phyloP scores from a whole-genome alignment of 92 coral and sea anemone species.

The Epizoanthus fatuus region DNA sequence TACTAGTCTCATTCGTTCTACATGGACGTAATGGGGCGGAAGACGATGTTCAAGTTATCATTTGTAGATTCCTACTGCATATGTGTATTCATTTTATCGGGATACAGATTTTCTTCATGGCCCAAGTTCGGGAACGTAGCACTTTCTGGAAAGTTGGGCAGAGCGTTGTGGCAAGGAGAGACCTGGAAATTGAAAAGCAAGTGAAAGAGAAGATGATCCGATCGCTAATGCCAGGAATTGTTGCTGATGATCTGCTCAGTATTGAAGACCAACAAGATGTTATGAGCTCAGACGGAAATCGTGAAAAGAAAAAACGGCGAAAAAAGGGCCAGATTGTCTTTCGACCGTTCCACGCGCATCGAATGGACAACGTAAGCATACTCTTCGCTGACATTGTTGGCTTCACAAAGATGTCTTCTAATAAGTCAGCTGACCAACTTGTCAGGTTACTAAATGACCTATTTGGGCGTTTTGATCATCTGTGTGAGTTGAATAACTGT shows the following conservation, averaged over 20 bases:
- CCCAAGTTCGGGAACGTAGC: conserved; percentile 99
- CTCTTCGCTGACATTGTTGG: conserved; percentile 99
- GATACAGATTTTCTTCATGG: conserved; percentile 97
- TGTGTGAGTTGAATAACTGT: conserved; percentile 94
- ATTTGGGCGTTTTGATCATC: conserved; percentile 97
- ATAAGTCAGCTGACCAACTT: conserved; percentile 97
- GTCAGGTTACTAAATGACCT: conserved; percentile 95
- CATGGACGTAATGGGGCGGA: conserved; percentile 29
- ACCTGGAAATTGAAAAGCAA: conserved; percentile 95
- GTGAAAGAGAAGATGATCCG: conserved; percentile 96
- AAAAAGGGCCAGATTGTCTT: conserved; percentile 88
- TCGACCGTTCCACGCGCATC: conserved; percentile 98
- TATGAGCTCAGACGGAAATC: conserved; percentile 67
- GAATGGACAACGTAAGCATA: conserved; percentile 98
- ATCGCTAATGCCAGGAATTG: conserved; percentile 95
- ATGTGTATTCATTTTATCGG: conserved; percentile 95
- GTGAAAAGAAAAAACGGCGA: conserved; percentile 77
- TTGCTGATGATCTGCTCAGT: conserved; percentile 80
- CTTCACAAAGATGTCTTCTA: conserved; percentile 97
- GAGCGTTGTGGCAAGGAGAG: conserved; percentile 95
- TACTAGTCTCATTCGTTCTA: conserved; percentile 58
- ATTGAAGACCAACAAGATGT: conserved; percentile 81
- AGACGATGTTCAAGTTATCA: conserved; percentile 62
- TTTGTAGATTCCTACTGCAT: conserved; percentile 86
- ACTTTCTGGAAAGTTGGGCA: conserved; percentile 99